These are phyloP conservation scores for Tetrao urogallus DNA, from an alignment of 2,113 vertebrate species.

Conservation along the genomic window DNA sequence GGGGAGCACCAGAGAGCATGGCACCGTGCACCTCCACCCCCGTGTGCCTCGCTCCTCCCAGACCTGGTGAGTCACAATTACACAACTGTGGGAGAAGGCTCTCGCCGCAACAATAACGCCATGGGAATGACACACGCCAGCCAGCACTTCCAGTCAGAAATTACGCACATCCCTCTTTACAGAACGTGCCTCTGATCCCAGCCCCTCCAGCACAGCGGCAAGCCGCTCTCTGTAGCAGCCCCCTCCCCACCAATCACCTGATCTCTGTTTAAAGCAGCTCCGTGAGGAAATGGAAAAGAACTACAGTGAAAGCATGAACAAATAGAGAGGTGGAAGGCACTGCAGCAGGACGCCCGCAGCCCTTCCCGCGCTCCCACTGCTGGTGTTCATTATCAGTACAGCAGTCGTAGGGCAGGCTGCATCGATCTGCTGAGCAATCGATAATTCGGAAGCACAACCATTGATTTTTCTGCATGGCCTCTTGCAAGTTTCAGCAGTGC, in stretches of 20 bases:
- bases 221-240: neutral
- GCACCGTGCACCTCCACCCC: neutral
- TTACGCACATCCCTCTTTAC: neutral
- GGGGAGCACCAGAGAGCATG: neutral
- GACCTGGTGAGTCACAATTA: neutral
- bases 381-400: neutral
- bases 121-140: neutral
- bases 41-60: neutral
- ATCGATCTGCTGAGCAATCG: neutral
- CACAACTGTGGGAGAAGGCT: neutral
- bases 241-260: neutral
- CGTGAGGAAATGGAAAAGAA: neutral
- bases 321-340: neutral
- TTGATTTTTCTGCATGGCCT: neutral
- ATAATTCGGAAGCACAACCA: constrained; percentile 13
- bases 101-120: neutral
- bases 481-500: neutral
- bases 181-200: neutral
- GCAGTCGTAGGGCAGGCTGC: neutral
- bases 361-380: constrained; percentile 4
- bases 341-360: neutral
- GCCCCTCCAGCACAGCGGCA: neutral
- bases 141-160: neutral
- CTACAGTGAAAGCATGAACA: rapidly evolving
- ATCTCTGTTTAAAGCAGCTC: neutral